Conservation (phyloP, 2,113 vertebrate species). For the Platichthys flesus region DNA sequence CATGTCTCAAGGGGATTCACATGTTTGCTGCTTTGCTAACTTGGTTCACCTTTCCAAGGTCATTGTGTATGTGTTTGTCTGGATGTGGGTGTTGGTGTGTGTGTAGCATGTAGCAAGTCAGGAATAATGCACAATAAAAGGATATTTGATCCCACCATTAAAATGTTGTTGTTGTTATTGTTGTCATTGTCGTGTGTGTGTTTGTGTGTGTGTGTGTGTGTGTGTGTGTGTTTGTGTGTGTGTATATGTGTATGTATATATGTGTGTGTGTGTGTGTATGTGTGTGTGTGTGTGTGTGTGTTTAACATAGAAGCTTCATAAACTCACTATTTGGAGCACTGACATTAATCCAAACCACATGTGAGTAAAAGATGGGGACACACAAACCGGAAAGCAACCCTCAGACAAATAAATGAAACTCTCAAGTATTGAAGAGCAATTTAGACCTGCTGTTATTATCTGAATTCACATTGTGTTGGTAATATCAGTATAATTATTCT, state of each 20-base stretch:
- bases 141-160: constrained; percentile 9
- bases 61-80: too few species aligned
- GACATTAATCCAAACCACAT: constrained; percentile 23
- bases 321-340: neutral
- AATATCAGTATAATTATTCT: constrained; percentile 3
- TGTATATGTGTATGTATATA: neutral
- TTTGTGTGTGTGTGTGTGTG: neutral
- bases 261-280: neutral
- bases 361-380: neutral
- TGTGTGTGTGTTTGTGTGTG: neutral
- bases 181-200: too few species aligned
- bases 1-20: neutral
- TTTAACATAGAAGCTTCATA: constrained; percentile 17
- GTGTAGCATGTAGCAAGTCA: neutral
- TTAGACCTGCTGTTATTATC: neutral
- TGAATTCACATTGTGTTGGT: neutral
- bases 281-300: neutral
- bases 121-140: neutral
- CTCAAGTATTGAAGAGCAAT: neutral
- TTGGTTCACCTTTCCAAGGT: constrained; percentile 21
- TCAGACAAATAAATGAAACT: constrained; percentile 2
- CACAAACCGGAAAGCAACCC: constrained; percentile 2
- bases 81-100: neutral
- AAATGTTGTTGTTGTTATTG: neutral
- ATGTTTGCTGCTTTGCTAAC: constrained; percentile 1